Percentiles rank a stretch among this genome's conserved stretches.
Evolutionary conservation across 2,888 invertebrate genomes (phyloP).

Genomic region (Melanostoma scalare): DNA sequence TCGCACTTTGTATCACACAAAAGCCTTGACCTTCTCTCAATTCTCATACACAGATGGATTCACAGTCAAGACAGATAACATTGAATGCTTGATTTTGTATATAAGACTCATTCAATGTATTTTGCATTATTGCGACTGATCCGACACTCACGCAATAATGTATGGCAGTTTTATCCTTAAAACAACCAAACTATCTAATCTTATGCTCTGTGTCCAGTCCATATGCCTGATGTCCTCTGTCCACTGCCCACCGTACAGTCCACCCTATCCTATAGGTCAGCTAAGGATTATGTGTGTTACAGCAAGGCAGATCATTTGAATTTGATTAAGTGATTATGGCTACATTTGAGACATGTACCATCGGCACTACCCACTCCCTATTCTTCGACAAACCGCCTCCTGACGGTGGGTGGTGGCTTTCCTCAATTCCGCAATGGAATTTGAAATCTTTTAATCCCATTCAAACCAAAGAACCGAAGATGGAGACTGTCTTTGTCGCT

Average conservation of each 20-base stretch:
- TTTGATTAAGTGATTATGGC: conserved; percentile 72
- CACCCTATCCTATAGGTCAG: conserved; percentile 11
- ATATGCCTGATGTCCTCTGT: conserved; percentile 16
- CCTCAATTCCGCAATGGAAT: conserved; percentile 58
- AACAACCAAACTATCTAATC: conserved; percentile 60
- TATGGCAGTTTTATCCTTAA: conserved; percentile 53
- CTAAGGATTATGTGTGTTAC: conserved; percentile 55
- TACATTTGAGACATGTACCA: conserved; percentile 55
- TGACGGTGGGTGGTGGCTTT: conserved; percentile 20
- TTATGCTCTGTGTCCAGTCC: background rate
- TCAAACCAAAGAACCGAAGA: conserved; percentile 38
- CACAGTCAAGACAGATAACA: background rate
- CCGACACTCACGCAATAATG: conserved; percentile 16
- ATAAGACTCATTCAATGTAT: conserved; percentile 34
- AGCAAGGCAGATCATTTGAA: conserved; percentile 64
- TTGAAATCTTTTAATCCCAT: conserved; percentile 66
- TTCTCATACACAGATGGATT: background rate
- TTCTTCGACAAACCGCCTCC: conserved; percentile 17
- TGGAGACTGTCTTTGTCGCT: conserved; percentile 50
- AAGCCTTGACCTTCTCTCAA: conserved; percentile 47
- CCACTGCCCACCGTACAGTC: background rate
- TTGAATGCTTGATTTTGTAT: conserved; percentile 16
- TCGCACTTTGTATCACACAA: conserved; percentile 16
- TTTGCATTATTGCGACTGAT: conserved; percentile 37
- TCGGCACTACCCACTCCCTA: conserved; percentile 44